Evolutionary conservation across 2,888 invertebrate genomes (phyloP).

Genomic region (Diaperis boleti): DNA sequence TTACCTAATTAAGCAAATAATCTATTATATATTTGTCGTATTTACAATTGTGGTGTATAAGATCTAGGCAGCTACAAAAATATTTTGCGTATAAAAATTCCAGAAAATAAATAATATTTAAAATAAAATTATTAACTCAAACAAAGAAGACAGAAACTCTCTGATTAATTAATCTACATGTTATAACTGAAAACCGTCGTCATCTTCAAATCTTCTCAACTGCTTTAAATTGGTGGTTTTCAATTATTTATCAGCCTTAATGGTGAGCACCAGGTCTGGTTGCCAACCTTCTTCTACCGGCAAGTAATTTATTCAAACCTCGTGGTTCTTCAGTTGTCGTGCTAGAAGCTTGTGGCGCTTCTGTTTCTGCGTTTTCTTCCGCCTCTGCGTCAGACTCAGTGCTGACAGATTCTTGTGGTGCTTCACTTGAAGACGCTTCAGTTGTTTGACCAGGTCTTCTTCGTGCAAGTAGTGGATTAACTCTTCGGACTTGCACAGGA

Average conservation of each 20-base stretch:
- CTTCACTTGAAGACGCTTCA: constrained; percentile 61
- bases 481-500: constrained; percentile 69
- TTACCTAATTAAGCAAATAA: neutral
- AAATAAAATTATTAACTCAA: neutral
- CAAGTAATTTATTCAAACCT: constrained; percentile 77
- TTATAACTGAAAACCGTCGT: constrained; percentile 22
- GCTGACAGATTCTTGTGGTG: constrained; percentile 51
- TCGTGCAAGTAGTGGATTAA: constrained; percentile 71
- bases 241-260: constrained; percentile 38
- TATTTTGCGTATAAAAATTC: neutral
- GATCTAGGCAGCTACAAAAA: neutral
- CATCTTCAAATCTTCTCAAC: neutral
- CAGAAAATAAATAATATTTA: constrained; percentile 20
- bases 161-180: constrained; percentile 3
- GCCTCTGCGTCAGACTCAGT: constrained; percentile 53
- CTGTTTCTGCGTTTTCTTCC: constrained; percentile 52
- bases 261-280: constrained; percentile 70
- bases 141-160: neutral
- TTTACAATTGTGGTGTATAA: too few relatives aligned
- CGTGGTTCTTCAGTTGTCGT: constrained; percentile 68
- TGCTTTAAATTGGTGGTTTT: neutral
- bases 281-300: constrained; percentile 77
- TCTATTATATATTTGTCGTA: constrained; percentile 10
- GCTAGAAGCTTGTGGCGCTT: constrained; percentile 54
- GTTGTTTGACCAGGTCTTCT: constrained; percentile 64